Evolutionary conservation across 2,888 invertebrate species (phyloP).

Genomic region (Sialis lutaria): DNA sequence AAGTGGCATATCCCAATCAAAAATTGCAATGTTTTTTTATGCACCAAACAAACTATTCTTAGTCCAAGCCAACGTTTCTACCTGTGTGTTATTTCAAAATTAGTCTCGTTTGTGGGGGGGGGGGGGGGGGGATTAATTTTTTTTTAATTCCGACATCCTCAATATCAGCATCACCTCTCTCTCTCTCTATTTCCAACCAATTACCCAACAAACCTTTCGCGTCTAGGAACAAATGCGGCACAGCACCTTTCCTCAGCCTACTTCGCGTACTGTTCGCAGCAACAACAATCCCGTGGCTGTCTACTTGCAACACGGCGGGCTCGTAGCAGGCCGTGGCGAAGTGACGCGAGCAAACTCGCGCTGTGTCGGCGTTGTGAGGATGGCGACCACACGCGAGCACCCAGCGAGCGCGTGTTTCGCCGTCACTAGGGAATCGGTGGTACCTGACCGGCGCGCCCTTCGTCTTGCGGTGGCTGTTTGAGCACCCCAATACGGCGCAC

Average conservation of each 20-base stretch:
- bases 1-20: no score
- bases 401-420: conserved; percentile 31
- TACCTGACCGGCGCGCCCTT: conserved; percentile 35
- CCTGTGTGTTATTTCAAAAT: no score
- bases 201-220: conserved; percentile 11
- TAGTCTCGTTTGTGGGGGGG: no score
- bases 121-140: background rate
- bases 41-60: no score
- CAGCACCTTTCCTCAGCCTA: conserved; percentile 31
- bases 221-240: conserved; percentile 21
- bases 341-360: conserved; percentile 34
- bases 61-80: no score
- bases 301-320: conserved; percentile 32
- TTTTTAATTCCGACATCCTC: background rate
- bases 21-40: no score
- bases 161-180: background rate
- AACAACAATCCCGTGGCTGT: conserved; percentile 23
- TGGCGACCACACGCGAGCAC: conserved; percentile 32
- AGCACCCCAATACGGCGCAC: conserved; percentile 36
- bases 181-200: background rate
- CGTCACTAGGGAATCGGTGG: conserved; percentile 37
- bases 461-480: conserved; percentile 36
- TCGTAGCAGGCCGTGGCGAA: conserved; percentile 33
- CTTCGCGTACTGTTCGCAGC: conserved; percentile 27
- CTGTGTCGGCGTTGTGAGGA: conserved; percentile 34